phyloP scores from a whole-genome alignment of 1,140 invertebrate genomes.

The Neodiprion fabricii region DNA sequence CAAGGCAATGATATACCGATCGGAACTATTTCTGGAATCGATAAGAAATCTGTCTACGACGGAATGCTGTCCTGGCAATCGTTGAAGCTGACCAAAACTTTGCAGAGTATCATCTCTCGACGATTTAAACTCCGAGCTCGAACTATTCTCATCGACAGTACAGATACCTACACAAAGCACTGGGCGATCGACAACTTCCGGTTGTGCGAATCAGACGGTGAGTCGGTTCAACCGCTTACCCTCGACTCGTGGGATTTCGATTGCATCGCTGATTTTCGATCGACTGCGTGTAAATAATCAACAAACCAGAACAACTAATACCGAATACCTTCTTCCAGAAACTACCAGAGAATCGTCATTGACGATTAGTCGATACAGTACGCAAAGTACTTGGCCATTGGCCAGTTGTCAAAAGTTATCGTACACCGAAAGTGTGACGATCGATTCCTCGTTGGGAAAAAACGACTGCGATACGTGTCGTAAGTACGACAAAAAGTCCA shows the following conservation, averaged over 20 bases:
- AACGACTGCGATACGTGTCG: too few relatives aligned
- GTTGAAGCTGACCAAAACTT: neutral
- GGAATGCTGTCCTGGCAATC: neutral
- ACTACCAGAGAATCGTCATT: too few relatives aligned
- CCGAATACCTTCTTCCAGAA: too few relatives aligned
- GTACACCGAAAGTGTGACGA: neutral
- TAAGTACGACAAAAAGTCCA: too few relatives aligned
- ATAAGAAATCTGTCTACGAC: neutral
- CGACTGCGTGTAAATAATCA: too few relatives aligned
- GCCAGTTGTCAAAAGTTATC: neutral
- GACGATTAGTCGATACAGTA: too few relatives aligned
- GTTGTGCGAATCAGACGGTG: neutral
- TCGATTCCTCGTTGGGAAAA: neutral
- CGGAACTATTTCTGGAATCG: neutral
- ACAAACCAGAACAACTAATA: too few relatives aligned
- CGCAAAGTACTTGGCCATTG: too few relatives aligned
- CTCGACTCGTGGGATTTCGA: too few relatives aligned
- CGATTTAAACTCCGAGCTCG: neutral
- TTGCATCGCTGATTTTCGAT: too few relatives aligned
- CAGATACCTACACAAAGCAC: neutral
- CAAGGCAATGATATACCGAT: neutral
- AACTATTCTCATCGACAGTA: neutral
- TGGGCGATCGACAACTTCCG: neutral
- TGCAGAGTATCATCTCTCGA: neutral
- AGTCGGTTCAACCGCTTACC: too few relatives aligned